Evolutionary conservation across 2,113 vertebrate species (phyloP).

Genomic region (Pteropus alecto): DNA sequence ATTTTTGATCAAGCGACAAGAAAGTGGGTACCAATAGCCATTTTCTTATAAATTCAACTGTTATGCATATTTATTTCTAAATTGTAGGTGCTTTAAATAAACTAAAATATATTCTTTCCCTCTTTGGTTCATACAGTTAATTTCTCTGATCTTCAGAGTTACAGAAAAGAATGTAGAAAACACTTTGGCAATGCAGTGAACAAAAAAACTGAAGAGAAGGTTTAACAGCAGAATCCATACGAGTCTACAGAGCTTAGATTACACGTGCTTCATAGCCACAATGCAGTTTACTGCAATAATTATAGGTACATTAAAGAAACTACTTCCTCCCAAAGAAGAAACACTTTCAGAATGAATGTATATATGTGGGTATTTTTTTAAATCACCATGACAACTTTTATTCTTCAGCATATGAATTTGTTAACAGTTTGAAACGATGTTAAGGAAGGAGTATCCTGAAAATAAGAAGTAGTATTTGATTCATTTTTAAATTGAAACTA

Average conservation of each 20-base stretch:
- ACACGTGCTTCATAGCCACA: background rate
- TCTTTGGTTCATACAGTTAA: background rate
- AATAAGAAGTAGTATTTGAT: background rate
- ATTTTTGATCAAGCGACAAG: background rate
- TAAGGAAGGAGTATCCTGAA: background rate
- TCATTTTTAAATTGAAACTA: slow-evolving; percentile 22
- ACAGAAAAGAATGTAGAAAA: background rate
- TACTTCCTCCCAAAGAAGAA: background rate
- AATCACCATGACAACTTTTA: slow-evolving; percentile 35
- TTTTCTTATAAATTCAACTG: background rate
- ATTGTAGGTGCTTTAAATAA: background rate
- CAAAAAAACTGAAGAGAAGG: background rate
- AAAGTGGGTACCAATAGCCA: background rate
- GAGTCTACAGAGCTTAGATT: background rate
- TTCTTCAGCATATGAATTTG: background rate
- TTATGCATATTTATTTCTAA: background rate
- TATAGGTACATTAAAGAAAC: background rate
- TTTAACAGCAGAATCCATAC: background rate
- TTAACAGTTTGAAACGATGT: slow-evolving; percentile 9
- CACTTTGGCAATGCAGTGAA: background rate
- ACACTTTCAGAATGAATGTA: background rate
- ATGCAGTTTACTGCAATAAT: background rate
- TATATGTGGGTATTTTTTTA: background rate
- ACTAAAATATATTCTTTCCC: background rate
- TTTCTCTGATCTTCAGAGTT: background rate